Base-by-base conservation (phyloP, 2,797 vertebrate genomes). In the Yasuhikotakia modesta region DNA sequence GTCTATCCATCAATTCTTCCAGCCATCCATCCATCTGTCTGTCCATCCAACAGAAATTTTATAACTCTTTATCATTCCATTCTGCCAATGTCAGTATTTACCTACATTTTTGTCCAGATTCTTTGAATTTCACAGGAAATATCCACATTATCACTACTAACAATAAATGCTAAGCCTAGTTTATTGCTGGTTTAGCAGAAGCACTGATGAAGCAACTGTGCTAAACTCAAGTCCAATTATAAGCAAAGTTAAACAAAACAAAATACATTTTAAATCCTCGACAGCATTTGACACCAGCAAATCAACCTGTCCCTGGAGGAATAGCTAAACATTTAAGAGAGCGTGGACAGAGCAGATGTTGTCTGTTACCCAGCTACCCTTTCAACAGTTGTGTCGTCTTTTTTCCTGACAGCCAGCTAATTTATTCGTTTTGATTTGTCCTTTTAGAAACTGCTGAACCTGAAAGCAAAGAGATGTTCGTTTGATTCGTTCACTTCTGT, bases 381-480 rank as follows among this genome's bases (percentile, higher is more conserved):
- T 83, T 64, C 39, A 64, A 61, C 67, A 70, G 46, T 43, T 81
- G 30, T 70, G 43, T 6, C 7, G 6, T 39, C 24, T 7, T 24
- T 74, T 64, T 68, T 45, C 79, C 68, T 46, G 73, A 77, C 80
- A 85, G 83, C 69, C 81, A 67, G 69, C 70, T 87, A 45, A 84
- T 79, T 80, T 87, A 84, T 87, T 87, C 32, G 46, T 74, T 88
- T 87, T 89, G 81, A 87, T 89, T 67, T 21, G 70, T 72, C 74
- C 57, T 73, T 68, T 81, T 74, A 85, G 76, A 81, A 75, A 53
- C 73, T 69, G 63, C 35, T 52, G 50, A 83, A 77, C 76, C 52
- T 46, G 68, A 81, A 12, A 30, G 43, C 57, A 3, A 22, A 53
- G 32, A 48, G 82, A 60, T 61, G 60, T 63, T 21, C 57, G 63